Conservation (phyloP, 1,140 invertebrate species). For the Manduca sexta region DNA sequence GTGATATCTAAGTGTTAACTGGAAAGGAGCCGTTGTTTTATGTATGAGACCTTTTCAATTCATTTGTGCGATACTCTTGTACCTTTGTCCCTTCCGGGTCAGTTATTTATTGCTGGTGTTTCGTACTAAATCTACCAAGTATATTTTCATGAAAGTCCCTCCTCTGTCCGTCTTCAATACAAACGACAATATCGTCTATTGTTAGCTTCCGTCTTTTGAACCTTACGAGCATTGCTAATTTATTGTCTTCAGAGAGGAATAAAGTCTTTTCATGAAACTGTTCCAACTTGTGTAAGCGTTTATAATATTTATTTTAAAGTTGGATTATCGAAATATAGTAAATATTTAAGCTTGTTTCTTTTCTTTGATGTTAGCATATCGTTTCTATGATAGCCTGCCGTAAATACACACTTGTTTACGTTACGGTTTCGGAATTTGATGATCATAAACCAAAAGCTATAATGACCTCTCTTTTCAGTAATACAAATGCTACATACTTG, state of each 20-base stretch:
- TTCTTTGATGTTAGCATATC: too few species aligned
- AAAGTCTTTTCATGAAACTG: too few species aligned
- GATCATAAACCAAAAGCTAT: too few species aligned
- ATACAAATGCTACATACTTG: too few species aligned
- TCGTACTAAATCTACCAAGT: slow-evolving; percentile 48
- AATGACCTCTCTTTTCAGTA: too few species aligned
- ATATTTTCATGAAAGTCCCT: slow-evolving; percentile 25
- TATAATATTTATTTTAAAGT: too few species aligned
- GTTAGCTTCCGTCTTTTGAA: slow-evolving; percentile 4
- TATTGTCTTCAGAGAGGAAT: background rate
- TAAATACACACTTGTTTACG: too few species aligned
- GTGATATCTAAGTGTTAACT: slow-evolving; percentile 36
- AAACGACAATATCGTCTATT: slow-evolving; percentile 21
- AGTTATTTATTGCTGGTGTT: slow-evolving; percentile 66
- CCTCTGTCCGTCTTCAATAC: slow-evolving; percentile 11
- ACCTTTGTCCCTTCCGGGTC: slow-evolving; percentile 65
- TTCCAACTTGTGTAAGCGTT: too few species aligned
- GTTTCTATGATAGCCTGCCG: too few species aligned
- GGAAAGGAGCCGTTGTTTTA: slow-evolving; percentile 53
- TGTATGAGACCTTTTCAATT: slow-evolving; percentile 68
- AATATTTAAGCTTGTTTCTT: too few species aligned
- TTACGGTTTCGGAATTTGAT: too few species aligned
- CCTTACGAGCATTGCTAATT: background rate
- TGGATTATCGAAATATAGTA: too few species aligned
- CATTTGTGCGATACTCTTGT: slow-evolving; percentile 60